A percentile compares a stretch with the other conserved stretches of the same genome.
Conservation (phyloP, 1,140 invertebrate genomes). For the Halyomorpha halys region DNA sequence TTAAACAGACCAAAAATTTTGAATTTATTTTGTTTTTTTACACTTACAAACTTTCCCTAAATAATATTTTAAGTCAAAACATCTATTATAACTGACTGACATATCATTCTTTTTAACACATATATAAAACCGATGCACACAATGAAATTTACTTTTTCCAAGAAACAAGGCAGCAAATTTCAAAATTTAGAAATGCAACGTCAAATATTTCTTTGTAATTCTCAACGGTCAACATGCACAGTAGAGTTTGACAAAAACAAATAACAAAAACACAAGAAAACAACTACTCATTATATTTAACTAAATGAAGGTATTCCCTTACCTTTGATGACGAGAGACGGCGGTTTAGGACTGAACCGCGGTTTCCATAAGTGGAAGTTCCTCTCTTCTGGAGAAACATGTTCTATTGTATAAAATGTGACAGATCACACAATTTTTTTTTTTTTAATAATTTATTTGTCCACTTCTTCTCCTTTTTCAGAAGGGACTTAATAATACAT, state of each 20-base stretch:
- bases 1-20: neutral
- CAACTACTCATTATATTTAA: neutral
- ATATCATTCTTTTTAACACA: no score
- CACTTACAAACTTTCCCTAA: no score
- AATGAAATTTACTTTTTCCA: no score
- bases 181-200: no score
- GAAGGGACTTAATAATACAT: no score
- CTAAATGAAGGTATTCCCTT: neutral
- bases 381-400: constrained; percentile 26
- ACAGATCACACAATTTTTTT: constrained; percentile 17
- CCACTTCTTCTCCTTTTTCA: no score
- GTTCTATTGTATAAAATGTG: constrained; percentile 23
- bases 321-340: constrained; percentile 3
- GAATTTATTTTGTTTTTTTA: no score
- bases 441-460: no score
- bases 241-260: neutral
- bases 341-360: neutral
- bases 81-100: no score
- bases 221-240: neutral
- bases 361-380: constrained; percentile 24
- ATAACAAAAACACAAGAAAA: constrained; percentile 4
- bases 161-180: no score
- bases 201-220: neutral
- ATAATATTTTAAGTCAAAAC: no score
- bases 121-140: no score